phyloP scores from a whole-genome alignment of 2,797 vertebrate species.

The Etheostoma nigrum region DNA sequence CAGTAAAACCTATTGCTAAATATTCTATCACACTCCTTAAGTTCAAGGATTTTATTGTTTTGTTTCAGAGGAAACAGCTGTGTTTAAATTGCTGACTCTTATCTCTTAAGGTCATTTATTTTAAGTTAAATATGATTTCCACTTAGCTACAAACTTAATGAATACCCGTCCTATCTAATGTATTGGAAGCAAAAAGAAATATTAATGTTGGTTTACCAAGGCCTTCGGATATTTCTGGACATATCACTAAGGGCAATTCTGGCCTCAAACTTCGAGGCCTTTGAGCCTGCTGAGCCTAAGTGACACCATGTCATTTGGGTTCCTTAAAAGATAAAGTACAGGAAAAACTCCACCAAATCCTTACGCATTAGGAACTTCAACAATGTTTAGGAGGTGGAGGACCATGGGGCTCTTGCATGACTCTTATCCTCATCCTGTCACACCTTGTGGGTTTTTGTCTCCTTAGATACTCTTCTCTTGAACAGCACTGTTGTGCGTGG shows the following conservation, averaged over 20 bases:
- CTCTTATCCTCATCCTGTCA: conserved; percentile 31
- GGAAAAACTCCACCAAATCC: conserved; percentile 70
- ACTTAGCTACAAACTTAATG: conserved; percentile 34
- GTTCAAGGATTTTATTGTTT: conserved; percentile 59
- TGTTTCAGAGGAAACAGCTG: conserved; percentile 49
- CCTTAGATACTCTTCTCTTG: conserved; percentile 16
- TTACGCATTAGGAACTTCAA: conserved; percentile 66
- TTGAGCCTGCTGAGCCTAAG: conserved; percentile 56
- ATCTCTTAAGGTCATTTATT: conserved; percentile 57
- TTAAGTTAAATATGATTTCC: conserved; percentile 37
- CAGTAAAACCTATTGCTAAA: conserved; percentile 40
- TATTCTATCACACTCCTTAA: conserved; percentile 40
- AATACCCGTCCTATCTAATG: conserved; percentile 17
- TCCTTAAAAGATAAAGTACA: conserved; percentile 70
- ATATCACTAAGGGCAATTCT: conserved; percentile 5
- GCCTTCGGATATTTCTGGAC: conserved; percentile 31
- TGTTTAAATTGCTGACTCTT: conserved; percentile 36
- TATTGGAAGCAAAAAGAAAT: conserved; percentile 19
- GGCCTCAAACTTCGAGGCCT: conserved; percentile 17
- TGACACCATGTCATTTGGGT: conserved; percentile 55
- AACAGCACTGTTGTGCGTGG: not conserved
- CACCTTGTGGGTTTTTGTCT: conserved; percentile 28
- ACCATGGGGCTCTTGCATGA: conserved; percentile 48
- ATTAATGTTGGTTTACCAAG: conserved; percentile 7
- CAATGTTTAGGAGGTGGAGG: conserved; percentile 59